Evolutionary conservation across 2,888 invertebrate genomes (phyloP).

Genomic region (Drosophila engyochracea): DNA sequence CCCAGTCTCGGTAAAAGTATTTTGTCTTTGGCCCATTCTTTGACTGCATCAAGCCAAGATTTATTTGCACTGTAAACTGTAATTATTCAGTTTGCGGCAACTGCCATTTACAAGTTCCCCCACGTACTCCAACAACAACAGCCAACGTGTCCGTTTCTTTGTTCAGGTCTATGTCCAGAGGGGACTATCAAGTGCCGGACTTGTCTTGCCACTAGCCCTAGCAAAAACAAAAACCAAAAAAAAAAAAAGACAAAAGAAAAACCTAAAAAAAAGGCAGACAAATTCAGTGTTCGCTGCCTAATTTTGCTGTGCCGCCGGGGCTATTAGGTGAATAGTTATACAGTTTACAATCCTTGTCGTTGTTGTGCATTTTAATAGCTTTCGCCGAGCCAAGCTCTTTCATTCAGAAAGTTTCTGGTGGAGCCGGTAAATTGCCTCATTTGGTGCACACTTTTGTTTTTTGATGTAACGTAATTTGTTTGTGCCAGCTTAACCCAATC

Average conservation of each 20-base stretch:
- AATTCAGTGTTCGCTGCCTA: slow-evolving; percentile 44
- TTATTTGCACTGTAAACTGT: slow-evolving; percentile 78
- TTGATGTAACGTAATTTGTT: slow-evolving; percentile 81
- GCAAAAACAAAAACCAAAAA: slow-evolving; percentile 14
- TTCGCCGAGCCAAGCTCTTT: slow-evolving; percentile 29
- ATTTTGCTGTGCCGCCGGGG: slow-evolving; percentile 36
- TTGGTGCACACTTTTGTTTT: slow-evolving; percentile 71
- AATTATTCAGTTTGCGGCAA: slow-evolving; percentile 77
- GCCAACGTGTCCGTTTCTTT: slow-evolving; percentile 31
- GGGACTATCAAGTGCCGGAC: slow-evolving; percentile 51
- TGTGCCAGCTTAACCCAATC: slow-evolving; percentile 60
- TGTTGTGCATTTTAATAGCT: slow-evolving; percentile 61
- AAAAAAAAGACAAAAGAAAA: not conserved
- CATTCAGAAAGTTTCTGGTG: slow-evolving; percentile 47
- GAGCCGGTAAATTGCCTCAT: slow-evolving; percentile 71
- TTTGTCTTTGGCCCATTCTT: slow-evolving; percentile 22
- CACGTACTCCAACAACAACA: slow-evolving; percentile 31
- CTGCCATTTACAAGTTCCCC: slow-evolving; percentile 65
- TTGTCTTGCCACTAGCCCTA: slow-evolving; percentile 30
- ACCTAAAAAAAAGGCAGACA: not conserved
- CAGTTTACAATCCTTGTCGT: slow-evolving; percentile 77
- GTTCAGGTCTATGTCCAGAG: slow-evolving; percentile 51
- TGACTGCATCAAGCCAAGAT: slow-evolving; percentile 54
- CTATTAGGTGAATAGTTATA: slow-evolving; percentile 71
- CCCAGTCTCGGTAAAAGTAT: not conserved